Base-by-base conservation (phyloP, 2,113 vertebrate genomes). In the Psettodes erumei region DNA sequence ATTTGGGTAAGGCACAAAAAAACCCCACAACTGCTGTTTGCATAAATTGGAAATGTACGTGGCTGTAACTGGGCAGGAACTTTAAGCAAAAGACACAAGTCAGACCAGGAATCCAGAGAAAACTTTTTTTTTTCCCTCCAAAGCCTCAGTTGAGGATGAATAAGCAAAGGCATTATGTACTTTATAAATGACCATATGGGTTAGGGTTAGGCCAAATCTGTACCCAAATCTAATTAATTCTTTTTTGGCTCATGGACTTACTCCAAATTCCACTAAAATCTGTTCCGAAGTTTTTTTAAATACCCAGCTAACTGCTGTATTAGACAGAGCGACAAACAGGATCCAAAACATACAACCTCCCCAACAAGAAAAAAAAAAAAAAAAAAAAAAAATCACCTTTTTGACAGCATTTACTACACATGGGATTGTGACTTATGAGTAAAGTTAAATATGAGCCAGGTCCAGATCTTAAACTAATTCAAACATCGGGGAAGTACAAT, bases 301-400 rank as follows among this genome's bases (percentile, higher is more conserved):
- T 12, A 75, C 45, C 32, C 47, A 62, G 25, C 51, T 61, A 33
- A 54, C 37, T 45, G 25, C 15, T 30, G 19, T 33, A 48, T 47
- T 6, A 48, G 37, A 50, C 42, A 61, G 48, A 45, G 30, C 66
- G 33, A 23, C 8, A 50, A 62, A 64, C 8, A 13, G 19, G 58
- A 55, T 16, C 21, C 16, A 12, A 37, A 48, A 69, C n/a, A 40
- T 8, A 40, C 15, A 67, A 19, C 28, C 12, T 38, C 18, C 25
- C 27, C 2, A 1, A 13, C 45, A 27, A 51, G 23, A 53, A 27
- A 42, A 51, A n/a, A n/a, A n/a, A n/a, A n/a, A n/a, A 1, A 13
- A 38, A 27, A 51, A 18, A 53, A 27, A 42, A 51, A 71, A 54
- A 47, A 67, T 56, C 16, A 76, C n/a, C 56, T 80, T 54, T 23